These are phyloP conservation scores for Podarcis raffonei DNA, from an alignment of 2,113 vertebrate species.

Conservation along the genomic window DNA sequence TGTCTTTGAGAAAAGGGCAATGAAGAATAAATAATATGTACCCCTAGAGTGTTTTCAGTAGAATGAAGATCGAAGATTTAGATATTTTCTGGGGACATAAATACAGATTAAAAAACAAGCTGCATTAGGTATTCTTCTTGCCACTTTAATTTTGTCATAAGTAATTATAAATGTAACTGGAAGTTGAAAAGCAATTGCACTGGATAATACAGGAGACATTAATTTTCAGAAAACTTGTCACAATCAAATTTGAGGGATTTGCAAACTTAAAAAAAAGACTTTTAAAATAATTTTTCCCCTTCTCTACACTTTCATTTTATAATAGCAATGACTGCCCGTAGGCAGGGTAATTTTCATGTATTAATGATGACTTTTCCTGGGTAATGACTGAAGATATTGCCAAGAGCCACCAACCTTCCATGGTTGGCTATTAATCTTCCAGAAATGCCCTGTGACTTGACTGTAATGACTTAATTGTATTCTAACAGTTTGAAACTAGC, in stretches of 20 bases:
- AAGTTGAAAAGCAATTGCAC: not conserved
- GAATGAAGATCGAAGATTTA: not conserved
- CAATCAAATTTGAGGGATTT: not conserved
- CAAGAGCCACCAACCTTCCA: not conserved
- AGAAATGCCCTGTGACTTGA: constrained; percentile 2
- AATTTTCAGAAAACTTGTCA: not conserved
- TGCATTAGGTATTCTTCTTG: not conserved
- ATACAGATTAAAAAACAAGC: not conserved
- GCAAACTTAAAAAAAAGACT: not conserved
- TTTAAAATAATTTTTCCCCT: not conserved
- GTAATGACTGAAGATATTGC: constrained; percentile 10
- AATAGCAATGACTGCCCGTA: not conserved
- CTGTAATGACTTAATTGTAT: constrained; percentile 1
- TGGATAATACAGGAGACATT: not conserved
- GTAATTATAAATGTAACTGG: constrained; percentile 9
- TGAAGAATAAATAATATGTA: constrained; percentile 1
- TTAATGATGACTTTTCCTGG: constrained; percentile 11
- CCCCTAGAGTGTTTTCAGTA: not conserved
- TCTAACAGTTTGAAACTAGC: constrained; percentile 1
- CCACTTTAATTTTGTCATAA: not conserved
- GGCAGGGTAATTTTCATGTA: constrained; percentile 8
- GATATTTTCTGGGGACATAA: not conserved
- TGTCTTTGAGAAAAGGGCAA: constrained; percentile 7
- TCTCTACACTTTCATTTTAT: not conserved
- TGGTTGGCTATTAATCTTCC: constrained; percentile 15